Percentiles rank a stretch among this genome's conserved stretches.
Evolutionary conservation across 2,797 vertebrate genomes (phyloP).

Genomic region (Telmatherina bonti): DNA sequence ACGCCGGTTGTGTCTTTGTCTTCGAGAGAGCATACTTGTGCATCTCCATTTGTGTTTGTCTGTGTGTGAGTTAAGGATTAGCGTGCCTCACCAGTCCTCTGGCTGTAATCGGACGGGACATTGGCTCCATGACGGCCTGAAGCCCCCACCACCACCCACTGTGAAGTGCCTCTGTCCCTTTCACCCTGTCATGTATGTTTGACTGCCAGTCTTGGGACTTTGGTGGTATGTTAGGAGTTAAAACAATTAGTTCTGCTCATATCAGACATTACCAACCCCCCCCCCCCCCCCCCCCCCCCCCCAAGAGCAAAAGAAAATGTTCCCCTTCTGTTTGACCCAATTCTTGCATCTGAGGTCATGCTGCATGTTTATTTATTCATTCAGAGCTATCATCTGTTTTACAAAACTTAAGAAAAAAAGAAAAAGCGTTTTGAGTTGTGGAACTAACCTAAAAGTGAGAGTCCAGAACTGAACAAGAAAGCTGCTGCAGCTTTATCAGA

Average conservation of each 20-base stretch:
- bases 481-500: conserved; percentile 42
- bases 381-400: neutral
- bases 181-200: conserved; percentile 71
- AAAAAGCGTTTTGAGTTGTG: conserved; percentile 4
- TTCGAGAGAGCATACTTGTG: conserved; percentile 36
- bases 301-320: conserved; percentile 3
- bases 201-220: conserved; percentile 62
- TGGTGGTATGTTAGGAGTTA: conserved; percentile 68
- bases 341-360: neutral
- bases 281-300: neutral
- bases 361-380: conserved; percentile 3
- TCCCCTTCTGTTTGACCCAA: neutral
- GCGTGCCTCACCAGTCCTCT: conserved; percentile 77
- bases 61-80: conserved; percentile 70
- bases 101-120: conserved; percentile 92
- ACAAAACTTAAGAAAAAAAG: neutral
- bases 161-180: conserved; percentile 67
- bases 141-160: conserved; percentile 73
- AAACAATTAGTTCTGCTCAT: conserved; percentile 68
- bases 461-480: conserved; percentile 22
- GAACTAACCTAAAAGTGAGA: conserved; percentile 50
- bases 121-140: conserved; percentile 90
- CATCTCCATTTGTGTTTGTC: conserved; percentile 28
- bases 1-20: conserved; percentile 47
- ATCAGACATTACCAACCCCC: conserved; percentile 32